Conservation (phyloP, 2,113 vertebrate species). For the Pomatostomus ruficeps region DNA sequence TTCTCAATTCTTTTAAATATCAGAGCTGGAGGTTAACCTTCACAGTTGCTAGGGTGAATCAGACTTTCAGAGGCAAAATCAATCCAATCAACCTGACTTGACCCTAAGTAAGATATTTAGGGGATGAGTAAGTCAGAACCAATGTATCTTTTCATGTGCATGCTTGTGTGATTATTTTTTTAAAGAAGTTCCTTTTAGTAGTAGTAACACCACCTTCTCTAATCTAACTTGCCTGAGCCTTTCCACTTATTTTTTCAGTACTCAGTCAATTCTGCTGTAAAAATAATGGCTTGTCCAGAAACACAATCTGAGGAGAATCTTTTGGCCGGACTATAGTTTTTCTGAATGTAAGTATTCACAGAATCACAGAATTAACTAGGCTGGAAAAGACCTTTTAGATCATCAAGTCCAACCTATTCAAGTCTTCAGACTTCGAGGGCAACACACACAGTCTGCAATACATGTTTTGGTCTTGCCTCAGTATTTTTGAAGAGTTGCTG, state of each 20-base stretch:
- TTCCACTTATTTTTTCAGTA: neutral
- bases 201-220: neutral
- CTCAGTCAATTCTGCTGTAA: neutral
- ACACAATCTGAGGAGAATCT: neutral
- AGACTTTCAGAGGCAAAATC: conserved; percentile 23
- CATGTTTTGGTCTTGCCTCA: neutral
- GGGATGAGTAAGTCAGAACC: conserved; percentile 37
- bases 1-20: neutral
- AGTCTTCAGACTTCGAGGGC: neutral
- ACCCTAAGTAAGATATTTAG: conserved; percentile 13
- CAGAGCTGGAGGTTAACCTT: neutral
- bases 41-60: conserved; percentile 21
- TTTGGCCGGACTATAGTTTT: neutral
- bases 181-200: conserved; percentile 14
- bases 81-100: conserved; percentile 23
- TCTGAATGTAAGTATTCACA: neutral
- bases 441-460: neutral
- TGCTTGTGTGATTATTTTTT: conserved; percentile 27
- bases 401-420: neutral
- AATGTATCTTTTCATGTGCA: conserved; percentile 38
- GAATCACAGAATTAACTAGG: neutral
- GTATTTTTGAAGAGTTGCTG: neutral
- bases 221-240: neutral
- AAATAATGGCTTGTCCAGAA: neutral
- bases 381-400: neutral